A percentile compares a stretch with the other conserved stretches of the same genome.
These are phyloP conservation scores for Pelodytes ibericus DNA, from an alignment of 2,797 vertebrate genomes.

Conservation along the genomic window DNA sequence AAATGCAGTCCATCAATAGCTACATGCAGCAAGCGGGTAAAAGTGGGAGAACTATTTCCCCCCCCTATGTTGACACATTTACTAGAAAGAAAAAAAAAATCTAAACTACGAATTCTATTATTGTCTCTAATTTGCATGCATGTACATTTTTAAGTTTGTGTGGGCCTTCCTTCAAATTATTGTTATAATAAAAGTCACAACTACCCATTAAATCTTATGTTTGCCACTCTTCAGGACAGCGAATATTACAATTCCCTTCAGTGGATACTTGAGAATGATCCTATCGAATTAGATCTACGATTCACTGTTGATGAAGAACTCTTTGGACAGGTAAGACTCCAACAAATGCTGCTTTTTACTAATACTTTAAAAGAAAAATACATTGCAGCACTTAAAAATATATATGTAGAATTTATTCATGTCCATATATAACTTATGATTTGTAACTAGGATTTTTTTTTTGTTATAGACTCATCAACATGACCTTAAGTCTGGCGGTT, in stretches of 20 bases:
- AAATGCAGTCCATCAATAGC: too few species aligned
- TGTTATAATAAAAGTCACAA: background rate
- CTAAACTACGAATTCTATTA: too few species aligned
- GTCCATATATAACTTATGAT: background rate
- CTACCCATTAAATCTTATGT: too few species aligned
- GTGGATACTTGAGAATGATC: constrained; percentile 98
- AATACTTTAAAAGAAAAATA: background rate
- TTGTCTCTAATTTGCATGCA: too few species aligned
- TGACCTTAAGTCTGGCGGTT: constrained; percentile 85
- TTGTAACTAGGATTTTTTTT: background rate
- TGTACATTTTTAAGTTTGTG: background rate
- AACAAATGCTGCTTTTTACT: background rate
- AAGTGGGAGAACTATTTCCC: too few species aligned
- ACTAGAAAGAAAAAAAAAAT: too few species aligned
- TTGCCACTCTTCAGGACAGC: constrained; percentile 76
- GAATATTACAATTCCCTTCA: constrained; percentile 95
- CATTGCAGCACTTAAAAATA: background rate
- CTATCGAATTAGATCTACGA: constrained; percentile 88
- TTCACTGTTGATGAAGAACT: constrained; percentile 95
- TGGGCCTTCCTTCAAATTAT: background rate
- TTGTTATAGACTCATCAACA: constrained; percentile 89
- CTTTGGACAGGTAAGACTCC: constrained; percentile 88
- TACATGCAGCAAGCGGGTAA: too few species aligned
- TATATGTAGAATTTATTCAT: background rate
- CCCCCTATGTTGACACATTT: too few species aligned